Percentiles rank a stretch among this genome's conserved stretches.
phyloP scores from a whole-genome alignment of 1,140 invertebrate genomes.

The Atta cephalotes region DNA sequence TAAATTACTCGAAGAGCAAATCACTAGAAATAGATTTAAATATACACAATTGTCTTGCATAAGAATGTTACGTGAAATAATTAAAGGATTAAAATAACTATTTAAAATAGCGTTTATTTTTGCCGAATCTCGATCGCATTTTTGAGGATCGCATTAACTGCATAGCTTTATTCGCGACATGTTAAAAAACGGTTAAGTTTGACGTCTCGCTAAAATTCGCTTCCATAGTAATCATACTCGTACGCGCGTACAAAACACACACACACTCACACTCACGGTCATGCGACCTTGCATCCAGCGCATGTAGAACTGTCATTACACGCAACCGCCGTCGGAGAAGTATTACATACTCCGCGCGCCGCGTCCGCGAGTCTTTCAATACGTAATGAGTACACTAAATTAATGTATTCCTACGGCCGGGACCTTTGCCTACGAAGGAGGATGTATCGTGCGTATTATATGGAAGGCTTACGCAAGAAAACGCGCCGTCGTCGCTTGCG shows the following conservation, averaged over 20 bases:
- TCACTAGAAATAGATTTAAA: not conserved
- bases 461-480: slow-evolving; percentile 80
- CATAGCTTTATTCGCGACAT: not conserved
- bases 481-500: slow-evolving; percentile 74
- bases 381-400: slow-evolving; percentile 82
- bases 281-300: slow-evolving; percentile 73
- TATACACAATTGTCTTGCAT: not conserved
- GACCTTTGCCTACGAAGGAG: slow-evolving; percentile 70
- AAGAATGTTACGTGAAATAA: not conserved
- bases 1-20: not conserved
- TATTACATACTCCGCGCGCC: slow-evolving; percentile 64
- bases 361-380: slow-evolving; percentile 68
- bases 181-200: not conserved
- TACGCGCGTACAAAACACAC: too few relatives aligned
- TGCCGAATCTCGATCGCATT: not conserved
- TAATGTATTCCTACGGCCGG: slow-evolving; percentile 75
- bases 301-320: slow-evolving; percentile 74
- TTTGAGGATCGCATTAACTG: not conserved
- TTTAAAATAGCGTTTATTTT: not conserved
- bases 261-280: not conserved
- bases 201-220: slow-evolving; percentile 43
- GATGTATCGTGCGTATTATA: slow-evolving; percentile 78
- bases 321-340: slow-evolving; percentile 67
- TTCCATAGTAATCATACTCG: not conserved
- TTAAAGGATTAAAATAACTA: not conserved